These are phyloP conservation scores for Holotrichia oblita DNA, from an alignment of 1,140 invertebrate species.

Conservation along the genomic window DNA sequence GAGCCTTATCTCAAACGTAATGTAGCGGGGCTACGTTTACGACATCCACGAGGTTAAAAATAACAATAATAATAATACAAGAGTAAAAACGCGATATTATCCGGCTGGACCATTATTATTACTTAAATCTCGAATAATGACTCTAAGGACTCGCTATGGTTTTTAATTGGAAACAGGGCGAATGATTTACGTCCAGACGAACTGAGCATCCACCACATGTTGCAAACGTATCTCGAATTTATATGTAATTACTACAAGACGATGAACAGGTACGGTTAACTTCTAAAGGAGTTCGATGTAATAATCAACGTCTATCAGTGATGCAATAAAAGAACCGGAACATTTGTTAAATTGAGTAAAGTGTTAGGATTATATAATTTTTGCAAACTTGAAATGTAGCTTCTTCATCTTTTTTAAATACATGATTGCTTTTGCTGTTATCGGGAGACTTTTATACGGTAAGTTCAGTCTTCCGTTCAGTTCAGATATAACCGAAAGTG, in stretches of 20 bases:
- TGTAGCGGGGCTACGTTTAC: neutral
- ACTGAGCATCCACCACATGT: conserved; percentile 25
- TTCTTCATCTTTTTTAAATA: too few relatives aligned
- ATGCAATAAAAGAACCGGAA: neutral
- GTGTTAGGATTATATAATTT: neutral
- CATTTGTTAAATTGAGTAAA: neutral
- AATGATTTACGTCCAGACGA: conserved; percentile 20
- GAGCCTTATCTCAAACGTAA: conserved; percentile 19
- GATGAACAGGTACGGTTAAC: neutral
- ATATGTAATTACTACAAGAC: conserved; percentile 10
- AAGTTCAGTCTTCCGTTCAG: too few relatives aligned
- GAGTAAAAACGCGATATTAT: conserved; percentile 21
- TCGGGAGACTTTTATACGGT: too few relatives aligned
- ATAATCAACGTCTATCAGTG: neutral
- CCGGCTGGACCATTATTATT: neutral
- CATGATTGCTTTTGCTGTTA: too few relatives aligned
- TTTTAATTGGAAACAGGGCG: conserved; percentile 20
- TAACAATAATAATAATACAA: conserved; percentile 17
- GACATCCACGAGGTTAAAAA: conserved; percentile 11
- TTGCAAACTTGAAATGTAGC: neutral
- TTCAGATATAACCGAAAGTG: too few relatives aligned
- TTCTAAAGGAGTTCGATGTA: neutral
- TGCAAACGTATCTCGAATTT: conserved; percentile 15
- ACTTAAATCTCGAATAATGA: neutral
- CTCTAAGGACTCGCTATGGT: neutral